Evolutionary conservation across 2,113 vertebrate genomes (phyloP).

Genomic region (Clarias macrocephalus): DNA sequence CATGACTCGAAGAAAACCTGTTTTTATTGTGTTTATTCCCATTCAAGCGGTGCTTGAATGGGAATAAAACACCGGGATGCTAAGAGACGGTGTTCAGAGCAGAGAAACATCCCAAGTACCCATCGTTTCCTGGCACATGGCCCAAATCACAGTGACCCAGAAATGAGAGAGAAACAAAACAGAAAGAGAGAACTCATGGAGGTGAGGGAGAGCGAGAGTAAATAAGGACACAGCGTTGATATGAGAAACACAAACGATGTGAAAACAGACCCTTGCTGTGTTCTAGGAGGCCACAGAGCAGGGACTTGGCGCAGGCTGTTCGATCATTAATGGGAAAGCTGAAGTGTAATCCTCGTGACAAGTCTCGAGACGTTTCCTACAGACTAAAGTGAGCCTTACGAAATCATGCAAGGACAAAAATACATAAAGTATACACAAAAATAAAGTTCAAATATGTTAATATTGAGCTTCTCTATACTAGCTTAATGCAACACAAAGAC

Average conservation of each 20-base stretch:
- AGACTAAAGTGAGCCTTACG: too few species aligned
- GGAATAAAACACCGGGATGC: too few species aligned
- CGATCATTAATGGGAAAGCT: neutral
- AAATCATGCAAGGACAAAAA: neutral
- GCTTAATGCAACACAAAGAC: neutral
- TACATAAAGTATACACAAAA: neutral
- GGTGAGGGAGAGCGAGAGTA: too few species aligned
- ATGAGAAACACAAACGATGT: neutral
- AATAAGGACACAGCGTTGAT: constrained; percentile 5
- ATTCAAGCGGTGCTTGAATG: neutral
- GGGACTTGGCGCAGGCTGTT: neutral
- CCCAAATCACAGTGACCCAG: constrained; percentile 1
- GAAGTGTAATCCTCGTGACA: neutral
- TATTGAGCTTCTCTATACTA: neutral
- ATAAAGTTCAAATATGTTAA: neutral
- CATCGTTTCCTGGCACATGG: neutral
- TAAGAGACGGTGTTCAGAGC: neutral
- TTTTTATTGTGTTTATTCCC: too few species aligned
- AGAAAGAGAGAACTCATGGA: neutral
- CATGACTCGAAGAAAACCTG: too few species aligned
- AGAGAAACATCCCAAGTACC: neutral
- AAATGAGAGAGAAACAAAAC: neutral
- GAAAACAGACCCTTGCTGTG: constrained; percentile 37
- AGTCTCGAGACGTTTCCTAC: neutral
- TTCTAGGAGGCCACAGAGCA: neutral